These are phyloP conservation scores for Dasysyrphus albostriatus DNA, from an alignment of 2,888 invertebrate genomes.

Conservation along the genomic window DNA sequence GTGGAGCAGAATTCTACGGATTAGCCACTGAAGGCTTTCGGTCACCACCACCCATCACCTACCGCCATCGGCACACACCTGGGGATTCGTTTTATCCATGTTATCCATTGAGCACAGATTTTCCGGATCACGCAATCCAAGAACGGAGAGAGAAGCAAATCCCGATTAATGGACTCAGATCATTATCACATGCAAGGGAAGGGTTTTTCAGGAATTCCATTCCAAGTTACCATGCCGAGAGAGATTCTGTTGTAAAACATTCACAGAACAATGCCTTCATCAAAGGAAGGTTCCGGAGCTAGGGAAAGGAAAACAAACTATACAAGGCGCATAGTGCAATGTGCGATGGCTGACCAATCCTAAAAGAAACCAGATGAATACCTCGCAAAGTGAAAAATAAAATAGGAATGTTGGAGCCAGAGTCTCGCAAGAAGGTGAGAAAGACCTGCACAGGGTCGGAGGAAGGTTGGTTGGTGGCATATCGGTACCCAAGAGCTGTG, in stretches of 20 bases:
- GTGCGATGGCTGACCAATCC: conserved; percentile 6
- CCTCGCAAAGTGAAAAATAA: background rate
- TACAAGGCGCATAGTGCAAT: background rate
- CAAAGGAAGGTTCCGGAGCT: background rate
- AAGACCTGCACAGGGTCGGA: background rate
- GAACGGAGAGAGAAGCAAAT: conserved; percentile 43
- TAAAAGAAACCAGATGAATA: conserved; percentile 1
- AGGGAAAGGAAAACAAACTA: background rate
- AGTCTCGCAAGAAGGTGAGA: background rate
- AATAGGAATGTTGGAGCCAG: background rate
- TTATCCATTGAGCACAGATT: conserved; percentile 65
- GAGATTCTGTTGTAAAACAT: conserved; percentile 16
- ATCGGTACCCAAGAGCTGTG: conserved; percentile 9
- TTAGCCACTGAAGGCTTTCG: conserved; percentile 15
- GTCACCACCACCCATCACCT: background rate
- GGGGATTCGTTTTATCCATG: conserved; percentile 23
- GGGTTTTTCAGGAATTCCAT: background rate
- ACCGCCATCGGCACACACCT: background rate
- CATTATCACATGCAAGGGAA: conserved; percentile 47
- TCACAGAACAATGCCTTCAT: conserved; percentile 31
- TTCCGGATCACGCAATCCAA: conserved; percentile 38
- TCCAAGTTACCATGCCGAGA: background rate
- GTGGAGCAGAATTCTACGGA: conserved; percentile 1
- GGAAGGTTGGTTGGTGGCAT: background rate
- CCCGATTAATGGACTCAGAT: conserved; percentile 51